Evolutionary conservation across 2,113 vertebrate genomes (phyloP).

Genomic region (Vicugna pacos): DNA sequence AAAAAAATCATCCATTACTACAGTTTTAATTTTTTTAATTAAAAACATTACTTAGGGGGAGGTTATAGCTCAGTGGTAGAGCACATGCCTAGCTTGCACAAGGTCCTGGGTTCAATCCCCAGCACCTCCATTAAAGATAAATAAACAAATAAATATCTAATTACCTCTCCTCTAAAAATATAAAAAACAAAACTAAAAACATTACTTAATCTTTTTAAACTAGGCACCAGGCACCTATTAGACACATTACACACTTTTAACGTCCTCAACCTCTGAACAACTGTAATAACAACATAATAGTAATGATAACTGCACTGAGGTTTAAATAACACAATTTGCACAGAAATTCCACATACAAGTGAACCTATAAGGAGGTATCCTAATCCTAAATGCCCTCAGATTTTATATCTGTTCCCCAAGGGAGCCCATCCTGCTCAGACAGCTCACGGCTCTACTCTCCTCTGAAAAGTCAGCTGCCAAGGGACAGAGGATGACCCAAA

Average conservation of each 20-base stretch:
- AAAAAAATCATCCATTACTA: not conserved
- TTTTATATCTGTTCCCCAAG: not conserved
- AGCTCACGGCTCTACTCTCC: not conserved
- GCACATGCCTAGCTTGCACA: too few species aligned
- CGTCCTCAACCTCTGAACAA: not conserved
- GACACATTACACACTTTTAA: not conserved
- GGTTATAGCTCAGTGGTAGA: too few species aligned
- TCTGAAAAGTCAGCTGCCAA: not conserved
- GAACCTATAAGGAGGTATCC: not conserved
- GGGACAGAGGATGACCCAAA: not conserved
- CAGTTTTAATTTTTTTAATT: not conserved
- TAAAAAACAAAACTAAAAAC: not conserved
- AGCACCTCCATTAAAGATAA: too few species aligned
- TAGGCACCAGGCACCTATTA: not conserved
- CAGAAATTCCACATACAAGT: not conserved
- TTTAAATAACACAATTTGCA: not conserved
- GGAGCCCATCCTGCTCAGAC: rapidly evolving
- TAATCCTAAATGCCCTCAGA: not conserved
- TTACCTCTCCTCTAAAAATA: too few species aligned
- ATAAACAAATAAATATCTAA: too few species aligned
- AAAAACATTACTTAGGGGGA: not conserved
- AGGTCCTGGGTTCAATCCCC: too few species aligned
- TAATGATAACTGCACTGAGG: not conserved
- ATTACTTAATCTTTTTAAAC: not conserved
- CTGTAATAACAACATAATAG: not conserved